phyloP scores from a whole-genome alignment of 2,113 vertebrate species.

The Cisticola juncidis region DNA sequence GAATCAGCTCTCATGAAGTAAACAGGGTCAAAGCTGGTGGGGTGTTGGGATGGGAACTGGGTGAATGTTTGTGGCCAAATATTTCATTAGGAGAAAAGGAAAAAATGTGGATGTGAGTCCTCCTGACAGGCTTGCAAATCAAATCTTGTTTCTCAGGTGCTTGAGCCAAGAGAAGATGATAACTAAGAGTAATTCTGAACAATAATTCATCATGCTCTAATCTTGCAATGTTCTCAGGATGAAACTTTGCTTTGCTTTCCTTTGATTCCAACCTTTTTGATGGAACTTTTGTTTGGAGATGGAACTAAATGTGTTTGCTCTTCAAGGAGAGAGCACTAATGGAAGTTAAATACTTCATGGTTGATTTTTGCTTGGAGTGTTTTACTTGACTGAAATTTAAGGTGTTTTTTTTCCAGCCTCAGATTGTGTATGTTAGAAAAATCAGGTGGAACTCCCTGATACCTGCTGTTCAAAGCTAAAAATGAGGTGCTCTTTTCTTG shows the following conservation, averaged over 20 bases:
- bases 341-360: neutral
- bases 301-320: neutral
- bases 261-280: constrained; percentile 2
- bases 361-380: neutral
- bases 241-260: neutral
- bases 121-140: neutral
- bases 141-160: constrained; percentile 7
- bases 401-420: neutral
- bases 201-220: neutral
- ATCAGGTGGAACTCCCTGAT: neutral
- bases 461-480: neutral
- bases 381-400: neutral
- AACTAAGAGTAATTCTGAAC: neutral
- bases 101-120: neutral
- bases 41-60: neutral
- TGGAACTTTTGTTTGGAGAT: neutral
- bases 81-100: neutral
- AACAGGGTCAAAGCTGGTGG: neutral
- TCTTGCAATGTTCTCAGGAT: neutral
- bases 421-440: neutral
- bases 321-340: neutral
- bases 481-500: neutral
- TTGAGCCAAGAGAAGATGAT: constrained; percentile 20
- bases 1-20: neutral
- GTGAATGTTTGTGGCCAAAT: neutral